Conservation (phyloP, 1,140 invertebrate species). For the Metopolophium dirhodum region DNA sequence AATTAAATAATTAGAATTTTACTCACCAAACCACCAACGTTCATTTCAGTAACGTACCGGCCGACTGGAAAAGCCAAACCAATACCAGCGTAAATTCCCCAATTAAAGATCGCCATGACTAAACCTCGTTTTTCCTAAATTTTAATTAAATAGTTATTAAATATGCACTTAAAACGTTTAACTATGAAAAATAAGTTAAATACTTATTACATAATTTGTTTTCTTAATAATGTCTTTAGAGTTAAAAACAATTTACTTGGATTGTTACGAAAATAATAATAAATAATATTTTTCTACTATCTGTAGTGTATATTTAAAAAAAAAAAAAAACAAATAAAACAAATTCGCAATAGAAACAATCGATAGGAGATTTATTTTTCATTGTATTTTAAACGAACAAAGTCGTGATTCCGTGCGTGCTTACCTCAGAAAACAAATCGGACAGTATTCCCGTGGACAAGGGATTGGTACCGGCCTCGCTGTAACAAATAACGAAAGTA, state of each 20-base stretch:
- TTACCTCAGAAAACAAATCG: constrained; percentile 79
- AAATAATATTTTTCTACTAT: background rate
- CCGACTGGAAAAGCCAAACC: constrained; percentile 91
- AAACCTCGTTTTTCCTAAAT: constrained; percentile 75
- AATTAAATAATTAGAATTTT: background rate
- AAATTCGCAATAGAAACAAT: background rate
- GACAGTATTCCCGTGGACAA: constrained; percentile 85
- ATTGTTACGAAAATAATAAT: background rate
- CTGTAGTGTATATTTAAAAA: background rate
- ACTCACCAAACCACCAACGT: constrained; percentile 75
- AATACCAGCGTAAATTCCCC: constrained; percentile 95
- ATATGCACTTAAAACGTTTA: background rate
- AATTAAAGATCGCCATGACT: constrained; percentile 93
- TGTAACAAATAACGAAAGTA: constrained; percentile 62
- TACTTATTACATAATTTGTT: background rate
- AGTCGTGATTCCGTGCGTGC: background rate
- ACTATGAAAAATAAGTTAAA: background rate
- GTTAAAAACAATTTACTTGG: background rate
- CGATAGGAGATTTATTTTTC: background rate
- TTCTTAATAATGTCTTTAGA: background rate
- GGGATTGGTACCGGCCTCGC: constrained; percentile 89
- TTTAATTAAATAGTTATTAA: constrained; percentile 60
- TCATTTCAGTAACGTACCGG: constrained; percentile 80
- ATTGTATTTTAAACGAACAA: constrained; percentile 4
- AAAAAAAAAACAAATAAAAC: background rate